These are phyloP conservation scores for Poeciliopsis paucimaculata DNA, from an alignment of 2,797 vertebrate species.

Conservation along the genomic window DNA sequence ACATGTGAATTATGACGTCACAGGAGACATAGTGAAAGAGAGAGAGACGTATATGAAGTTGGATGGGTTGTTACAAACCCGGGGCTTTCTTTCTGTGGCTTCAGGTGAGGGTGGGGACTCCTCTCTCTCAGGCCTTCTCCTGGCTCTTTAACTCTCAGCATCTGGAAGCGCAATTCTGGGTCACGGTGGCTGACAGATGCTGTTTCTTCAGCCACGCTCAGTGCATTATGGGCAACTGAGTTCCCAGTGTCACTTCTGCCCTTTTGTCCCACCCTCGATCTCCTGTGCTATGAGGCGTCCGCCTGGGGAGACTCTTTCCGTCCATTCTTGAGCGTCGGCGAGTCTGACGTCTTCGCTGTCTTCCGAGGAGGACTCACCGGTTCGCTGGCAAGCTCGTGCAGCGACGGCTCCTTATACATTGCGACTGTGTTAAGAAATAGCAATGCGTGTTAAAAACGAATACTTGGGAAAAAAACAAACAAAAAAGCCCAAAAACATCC, in stretches of 20 bases:
- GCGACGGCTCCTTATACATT: constrained; percentile 98
- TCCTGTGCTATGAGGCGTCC: constrained; percentile 82
- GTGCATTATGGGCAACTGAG: constrained; percentile 63
- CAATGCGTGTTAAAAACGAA: constrained; percentile 13
- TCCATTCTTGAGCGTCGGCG: constrained; percentile 72
- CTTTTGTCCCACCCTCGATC: constrained; percentile 73
- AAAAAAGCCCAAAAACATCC: not conserved
- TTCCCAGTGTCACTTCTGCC: constrained; percentile 65
- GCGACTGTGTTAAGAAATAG: constrained; percentile 84
- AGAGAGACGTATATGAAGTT: constrained; percentile 25
- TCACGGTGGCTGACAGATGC: constrained; percentile 40
- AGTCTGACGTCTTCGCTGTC: constrained; percentile 81
- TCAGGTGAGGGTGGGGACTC: constrained; percentile 49
- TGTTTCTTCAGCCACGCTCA: constrained; percentile 53
- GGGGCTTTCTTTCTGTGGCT: constrained; percentile 47
- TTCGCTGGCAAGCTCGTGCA: constrained; percentile 87
- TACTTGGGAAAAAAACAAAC: not conserved
- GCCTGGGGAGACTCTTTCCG: constrained; percentile 79
- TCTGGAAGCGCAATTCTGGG: constrained; percentile 56
- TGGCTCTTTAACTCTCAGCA: constrained; percentile 55
- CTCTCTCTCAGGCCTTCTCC: constrained; percentile 48
- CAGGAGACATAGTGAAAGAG: constrained; percentile 11
- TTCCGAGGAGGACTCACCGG: constrained; percentile 83
- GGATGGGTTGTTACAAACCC: constrained; percentile 18
- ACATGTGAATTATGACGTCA: constrained; percentile 41